Percentiles rank a stretch among this genome's conserved stretches.
phyloP scores from a whole-genome alignment of 2,888 invertebrate genomes.

The Taenaris catops region DNA sequence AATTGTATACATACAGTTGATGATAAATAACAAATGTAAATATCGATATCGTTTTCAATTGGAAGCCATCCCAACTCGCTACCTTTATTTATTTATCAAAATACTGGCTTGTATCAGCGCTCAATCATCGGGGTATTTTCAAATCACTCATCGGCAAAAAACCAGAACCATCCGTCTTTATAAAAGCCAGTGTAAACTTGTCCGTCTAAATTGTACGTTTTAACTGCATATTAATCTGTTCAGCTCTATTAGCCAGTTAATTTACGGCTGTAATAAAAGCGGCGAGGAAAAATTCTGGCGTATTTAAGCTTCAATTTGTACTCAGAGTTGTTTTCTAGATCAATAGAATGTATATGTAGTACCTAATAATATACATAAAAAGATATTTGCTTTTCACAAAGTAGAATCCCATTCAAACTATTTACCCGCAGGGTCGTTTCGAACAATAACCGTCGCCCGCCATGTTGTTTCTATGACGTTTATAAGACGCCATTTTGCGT shows the following conservation, averaged over 20 bases:
- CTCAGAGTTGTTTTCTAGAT: conserved; percentile 7
- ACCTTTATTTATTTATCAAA: conserved; percentile 64
- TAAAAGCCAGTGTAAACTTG: conserved; percentile 62
- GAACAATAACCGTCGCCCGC: conserved; percentile 56
- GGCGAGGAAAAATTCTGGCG: conserved; percentile 18
- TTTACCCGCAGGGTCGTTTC: conserved; percentile 28
- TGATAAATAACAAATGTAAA: too few relatives aligned
- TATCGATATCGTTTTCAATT: conserved; percentile 21
- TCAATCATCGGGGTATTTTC: conserved; percentile 70
- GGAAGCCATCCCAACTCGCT: conserved; percentile 34
- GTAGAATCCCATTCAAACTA: conserved; percentile 9
- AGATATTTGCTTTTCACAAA: conserved; percentile 1
- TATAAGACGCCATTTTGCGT: conserved; percentile 45
- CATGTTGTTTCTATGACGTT: conserved; percentile 63
- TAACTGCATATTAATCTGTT: conserved; percentile 67
- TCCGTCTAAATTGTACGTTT: conserved; percentile 57
- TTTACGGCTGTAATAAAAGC: conserved; percentile 59
- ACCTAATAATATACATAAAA: too few relatives aligned
- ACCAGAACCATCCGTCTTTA: conserved; percentile 70
- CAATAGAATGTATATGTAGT: not conserved
- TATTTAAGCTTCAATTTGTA: conserved; percentile 3
- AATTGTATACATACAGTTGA: too few relatives aligned
- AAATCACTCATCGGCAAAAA: conserved; percentile 52
- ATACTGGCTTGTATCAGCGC: conserved; percentile 68
- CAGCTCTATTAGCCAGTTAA: conserved; percentile 48